Conservation (phyloP, 1,140 invertebrate genomes). For the Drosophila takahashii region DNA sequence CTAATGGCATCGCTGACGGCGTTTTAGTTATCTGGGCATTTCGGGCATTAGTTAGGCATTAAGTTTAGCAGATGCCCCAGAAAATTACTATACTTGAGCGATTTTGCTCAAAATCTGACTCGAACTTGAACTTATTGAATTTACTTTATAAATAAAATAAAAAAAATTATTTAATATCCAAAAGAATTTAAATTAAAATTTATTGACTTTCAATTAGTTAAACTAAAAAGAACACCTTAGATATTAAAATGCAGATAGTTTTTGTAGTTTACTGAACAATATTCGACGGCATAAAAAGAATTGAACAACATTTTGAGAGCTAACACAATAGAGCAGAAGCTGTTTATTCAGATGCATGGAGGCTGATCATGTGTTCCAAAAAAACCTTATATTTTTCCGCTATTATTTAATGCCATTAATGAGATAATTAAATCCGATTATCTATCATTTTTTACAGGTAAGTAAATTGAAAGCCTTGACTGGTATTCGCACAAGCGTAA, state of each 20-base stretch:
- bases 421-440: conserved; percentile 27
- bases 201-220: too few relatives aligned
- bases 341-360: background rate
- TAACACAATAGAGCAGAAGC: background rate
- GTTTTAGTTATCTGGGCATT: conserved; percentile 2
- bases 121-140: too few relatives aligned
- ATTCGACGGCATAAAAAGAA: too few relatives aligned
- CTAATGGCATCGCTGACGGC: conserved; percentile 15
- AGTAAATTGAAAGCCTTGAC: conserved; percentile 22
- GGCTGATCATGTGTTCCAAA: background rate
- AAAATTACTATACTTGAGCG: background rate
- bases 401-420: background rate
- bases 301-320: background rate
- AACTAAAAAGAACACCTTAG: too few relatives aligned
- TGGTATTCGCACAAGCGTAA: conserved; percentile 3
- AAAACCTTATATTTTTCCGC: background rate
- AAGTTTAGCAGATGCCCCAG: background rate
- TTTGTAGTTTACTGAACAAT: too few relatives aligned
- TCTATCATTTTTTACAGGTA: conserved; percentile 51
- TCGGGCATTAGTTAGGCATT: conserved; percentile 36
- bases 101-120: background rate
- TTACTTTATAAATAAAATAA: too few relatives aligned
- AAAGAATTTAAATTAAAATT: too few relatives aligned
- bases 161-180: too few relatives aligned
- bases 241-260: too few relatives aligned